phyloP scores from a whole-genome alignment of 2,797 vertebrate genomes.

The Dendrocincla tyrannina region DNA sequence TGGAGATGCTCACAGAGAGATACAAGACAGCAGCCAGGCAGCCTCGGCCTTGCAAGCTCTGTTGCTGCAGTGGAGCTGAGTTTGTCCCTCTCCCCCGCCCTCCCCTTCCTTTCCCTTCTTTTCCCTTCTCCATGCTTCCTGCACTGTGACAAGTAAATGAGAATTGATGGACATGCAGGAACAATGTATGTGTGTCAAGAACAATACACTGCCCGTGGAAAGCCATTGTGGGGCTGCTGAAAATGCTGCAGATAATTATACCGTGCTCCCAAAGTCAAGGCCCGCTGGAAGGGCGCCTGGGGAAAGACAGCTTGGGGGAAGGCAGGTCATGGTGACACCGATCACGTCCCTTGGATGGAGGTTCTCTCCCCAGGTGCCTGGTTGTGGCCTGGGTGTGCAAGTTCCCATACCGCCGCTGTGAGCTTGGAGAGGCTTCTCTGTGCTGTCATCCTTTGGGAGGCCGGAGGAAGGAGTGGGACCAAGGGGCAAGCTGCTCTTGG shows the following conservation, averaged over 20 bases:
- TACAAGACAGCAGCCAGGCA: not conserved
- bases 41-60: not conserved
- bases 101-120: not conserved
- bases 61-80: not conserved
- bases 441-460: not conserved
- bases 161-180: constrained; percentile 51
- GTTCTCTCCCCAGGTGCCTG: not conserved
- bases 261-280: constrained; percentile 5
- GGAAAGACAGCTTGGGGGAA: not conserved
- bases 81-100: not conserved
- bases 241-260: constrained; percentile 54
- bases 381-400: not conserved
- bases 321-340: constrained; percentile 53
- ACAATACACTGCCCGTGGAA: constrained; percentile 54
- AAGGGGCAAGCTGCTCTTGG: not conserved
- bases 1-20: rapidly evolving
- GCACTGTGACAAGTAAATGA: constrained; percentile 69
- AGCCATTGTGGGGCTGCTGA: constrained; percentile 55
- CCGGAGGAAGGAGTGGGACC: not conserved
- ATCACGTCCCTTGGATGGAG: not conserved
- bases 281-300: constrained; percentile 14
- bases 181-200: constrained; percentile 60
- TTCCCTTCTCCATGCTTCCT: constrained; percentile 48
- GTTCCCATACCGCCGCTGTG: rapidly evolving
- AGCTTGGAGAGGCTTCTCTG: not conserved